These are phyloP conservation scores for Malurus elegans DNA, from an alignment of 2,113 vertebrate genomes.

Conservation along the genomic window DNA sequence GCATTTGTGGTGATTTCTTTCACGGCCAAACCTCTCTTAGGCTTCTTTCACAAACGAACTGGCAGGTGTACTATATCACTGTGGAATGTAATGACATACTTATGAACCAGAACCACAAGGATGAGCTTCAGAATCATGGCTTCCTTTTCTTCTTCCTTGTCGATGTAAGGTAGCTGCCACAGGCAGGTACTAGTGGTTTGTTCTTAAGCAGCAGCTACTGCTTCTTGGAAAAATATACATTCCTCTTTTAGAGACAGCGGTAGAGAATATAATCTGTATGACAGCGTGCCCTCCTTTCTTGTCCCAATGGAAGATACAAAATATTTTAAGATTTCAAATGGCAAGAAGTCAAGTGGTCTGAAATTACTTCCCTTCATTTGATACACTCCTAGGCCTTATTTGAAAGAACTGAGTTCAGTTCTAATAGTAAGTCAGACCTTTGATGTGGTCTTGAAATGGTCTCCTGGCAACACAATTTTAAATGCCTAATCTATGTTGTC, in stretches of 20 bases:
- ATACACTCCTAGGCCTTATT: background rate
- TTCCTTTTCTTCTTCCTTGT: background rate
- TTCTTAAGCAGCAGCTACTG: background rate
- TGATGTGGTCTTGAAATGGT: conserved; percentile 25
- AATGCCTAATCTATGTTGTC: conserved; percentile 58
- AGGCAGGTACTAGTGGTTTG: background rate
- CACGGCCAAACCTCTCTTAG: background rate
- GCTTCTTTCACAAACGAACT: background rate
- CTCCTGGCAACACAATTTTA: conserved; percentile 26
- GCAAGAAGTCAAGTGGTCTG: background rate
- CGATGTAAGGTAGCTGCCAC: background rate
- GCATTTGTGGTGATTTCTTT: background rate
- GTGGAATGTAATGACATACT: background rate
- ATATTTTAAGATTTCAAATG: background rate
- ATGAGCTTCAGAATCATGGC: background rate
- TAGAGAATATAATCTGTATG: background rate
- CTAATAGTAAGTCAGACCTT: conserved; percentile 19
- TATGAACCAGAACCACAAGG: background rate
- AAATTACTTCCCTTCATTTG: background rate
- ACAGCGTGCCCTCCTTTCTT: background rate
- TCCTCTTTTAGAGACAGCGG: background rate
- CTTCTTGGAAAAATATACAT: background rate
- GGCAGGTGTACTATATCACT: background rate
- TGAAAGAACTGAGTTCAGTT: conserved; percentile 31
- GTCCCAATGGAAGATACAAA: background rate